phyloP scores from a whole-genome alignment of 2,113 vertebrate genomes.

The Ascaphus truei region DNA sequence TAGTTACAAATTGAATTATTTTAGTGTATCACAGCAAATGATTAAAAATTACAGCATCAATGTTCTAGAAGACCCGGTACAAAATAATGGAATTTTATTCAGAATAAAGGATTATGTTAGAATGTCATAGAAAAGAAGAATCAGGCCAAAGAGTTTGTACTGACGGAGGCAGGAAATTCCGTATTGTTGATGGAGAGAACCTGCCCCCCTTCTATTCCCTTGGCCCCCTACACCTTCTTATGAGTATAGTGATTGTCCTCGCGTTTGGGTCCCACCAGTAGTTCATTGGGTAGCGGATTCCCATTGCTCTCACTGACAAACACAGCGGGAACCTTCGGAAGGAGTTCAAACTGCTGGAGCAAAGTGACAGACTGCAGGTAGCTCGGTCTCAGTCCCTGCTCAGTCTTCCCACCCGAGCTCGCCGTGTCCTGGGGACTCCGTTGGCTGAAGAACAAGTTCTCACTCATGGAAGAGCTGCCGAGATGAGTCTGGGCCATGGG shows the following conservation, averaged over 20 bases:
- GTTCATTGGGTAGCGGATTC: slow-evolving; percentile 38
- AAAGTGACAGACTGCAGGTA: not conserved
- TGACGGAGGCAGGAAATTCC: not conserved
- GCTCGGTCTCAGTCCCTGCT: slow-evolving; percentile 50
- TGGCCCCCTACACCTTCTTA: slow-evolving; percentile 56
- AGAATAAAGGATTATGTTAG: not conserved
- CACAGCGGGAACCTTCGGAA: slow-evolving; percentile 55
- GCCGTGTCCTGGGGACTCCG: slow-evolving; percentile 27
- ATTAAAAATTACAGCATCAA: too few relatives aligned
- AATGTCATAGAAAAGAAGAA: slow-evolving; percentile 9
- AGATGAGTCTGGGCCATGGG: slow-evolving; percentile 77
- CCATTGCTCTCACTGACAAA: slow-evolving; percentile 77
- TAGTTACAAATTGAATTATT: too few relatives aligned
- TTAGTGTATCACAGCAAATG: too few relatives aligned
- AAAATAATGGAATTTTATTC: slow-evolving; percentile 18
- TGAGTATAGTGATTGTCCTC: slow-evolving; percentile 14
- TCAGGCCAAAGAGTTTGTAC: not conserved
- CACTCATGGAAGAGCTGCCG: slow-evolving; percentile 61
- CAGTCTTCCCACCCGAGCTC: not conserved
- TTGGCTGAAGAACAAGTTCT: slow-evolving; percentile 15
- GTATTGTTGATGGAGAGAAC: slow-evolving; percentile 23
- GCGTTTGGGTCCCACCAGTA: not conserved
- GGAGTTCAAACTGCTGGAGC: slow-evolving; percentile 61
- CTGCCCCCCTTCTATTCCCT: slow-evolving; percentile 37
- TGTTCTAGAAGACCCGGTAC: not conserved